Conservation (phyloP, 2,888 invertebrate genomes). For the Tachina grossa region DNA sequence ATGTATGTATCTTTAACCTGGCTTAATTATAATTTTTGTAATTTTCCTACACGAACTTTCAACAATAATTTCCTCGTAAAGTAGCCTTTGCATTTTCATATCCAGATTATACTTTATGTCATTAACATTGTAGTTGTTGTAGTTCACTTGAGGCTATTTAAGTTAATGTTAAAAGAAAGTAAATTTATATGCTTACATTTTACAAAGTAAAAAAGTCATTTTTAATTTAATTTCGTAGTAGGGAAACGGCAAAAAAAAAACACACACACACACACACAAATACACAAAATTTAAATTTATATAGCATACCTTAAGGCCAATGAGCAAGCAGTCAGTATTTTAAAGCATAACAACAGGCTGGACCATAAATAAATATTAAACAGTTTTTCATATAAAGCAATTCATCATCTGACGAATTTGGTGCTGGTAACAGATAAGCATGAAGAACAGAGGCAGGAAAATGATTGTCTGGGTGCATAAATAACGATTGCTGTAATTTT, state of each 20-base stretch:
- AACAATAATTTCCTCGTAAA: background rate
- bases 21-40: slow-evolving; percentile 1
- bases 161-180: slow-evolving; percentile 46
- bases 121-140: background rate
- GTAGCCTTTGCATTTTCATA: background rate
- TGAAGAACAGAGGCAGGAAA: background rate
- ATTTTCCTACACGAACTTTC: background rate
- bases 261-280: background rate
- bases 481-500: background rate
- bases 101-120: background rate
- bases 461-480: background rate
- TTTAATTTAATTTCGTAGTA: slow-evolving; percentile 63
- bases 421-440: background rate
- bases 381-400: slow-evolving; percentile 28
- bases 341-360: slow-evolving; percentile 47
- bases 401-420: slow-evolving; percentile 22
- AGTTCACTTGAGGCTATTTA: slow-evolving; percentile 34
- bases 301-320: slow-evolving; percentile 64
- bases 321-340: slow-evolving; percentile 51
- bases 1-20: background rate
- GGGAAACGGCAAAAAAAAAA: slow-evolving; percentile 1
- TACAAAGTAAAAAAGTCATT: slow-evolving; percentile 53
- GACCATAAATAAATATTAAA: slow-evolving; percentile 1
- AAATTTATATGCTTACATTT: slow-evolving; percentile 26
- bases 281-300: slow-evolving; percentile 35